Percentiles rank a stretch among this genome's conserved stretches.
phyloP scores from a whole-genome alignment of 1,140 invertebrate genomes.

The Drosophila guanche region DNA sequence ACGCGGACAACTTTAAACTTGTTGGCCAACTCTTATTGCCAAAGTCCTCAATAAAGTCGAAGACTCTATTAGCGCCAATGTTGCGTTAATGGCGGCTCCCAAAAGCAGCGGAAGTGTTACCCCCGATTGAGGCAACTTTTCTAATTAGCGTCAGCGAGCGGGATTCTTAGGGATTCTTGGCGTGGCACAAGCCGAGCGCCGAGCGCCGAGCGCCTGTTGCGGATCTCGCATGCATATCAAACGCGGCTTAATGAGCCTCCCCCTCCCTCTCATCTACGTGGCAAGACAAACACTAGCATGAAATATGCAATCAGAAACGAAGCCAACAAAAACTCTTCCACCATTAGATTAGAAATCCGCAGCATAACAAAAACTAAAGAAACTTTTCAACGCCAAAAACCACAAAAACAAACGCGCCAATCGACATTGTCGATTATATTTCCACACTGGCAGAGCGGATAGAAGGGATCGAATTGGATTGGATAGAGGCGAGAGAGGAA shows the following conservation, averaged over 20 bases:
- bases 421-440: constrained; percentile 68
- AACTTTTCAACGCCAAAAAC: constrained; percentile 62
- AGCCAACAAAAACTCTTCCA: constrained; percentile 29
- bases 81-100: constrained; percentile 53
- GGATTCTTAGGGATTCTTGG: constrained; percentile 13
- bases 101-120: constrained; percentile 37
- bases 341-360: constrained; percentile 65
- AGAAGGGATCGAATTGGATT: constrained; percentile 5
- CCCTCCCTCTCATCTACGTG: background rate
- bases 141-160: constrained; percentile 63
- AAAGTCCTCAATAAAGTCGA: constrained; percentile 59
- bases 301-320: constrained; percentile 57
- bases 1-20: constrained; percentile 64
- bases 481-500: background rate
- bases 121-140: constrained; percentile 62
- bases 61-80: constrained; percentile 66
- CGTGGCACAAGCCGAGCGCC: background rate
- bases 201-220: background rate
- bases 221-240: constrained; percentile 57
- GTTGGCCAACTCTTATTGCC: constrained; percentile 58
- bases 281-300: constrained; percentile 44
- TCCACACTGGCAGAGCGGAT: constrained; percentile 8
- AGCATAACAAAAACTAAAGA: constrained; percentile 65
- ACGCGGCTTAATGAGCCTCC: constrained; percentile 41
- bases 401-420: constrained; percentile 63